Evolutionary conservation across 37 sponge, comb jelly and placozoan species (phyloP).

Genomic region (Agelas oroides): DNA sequence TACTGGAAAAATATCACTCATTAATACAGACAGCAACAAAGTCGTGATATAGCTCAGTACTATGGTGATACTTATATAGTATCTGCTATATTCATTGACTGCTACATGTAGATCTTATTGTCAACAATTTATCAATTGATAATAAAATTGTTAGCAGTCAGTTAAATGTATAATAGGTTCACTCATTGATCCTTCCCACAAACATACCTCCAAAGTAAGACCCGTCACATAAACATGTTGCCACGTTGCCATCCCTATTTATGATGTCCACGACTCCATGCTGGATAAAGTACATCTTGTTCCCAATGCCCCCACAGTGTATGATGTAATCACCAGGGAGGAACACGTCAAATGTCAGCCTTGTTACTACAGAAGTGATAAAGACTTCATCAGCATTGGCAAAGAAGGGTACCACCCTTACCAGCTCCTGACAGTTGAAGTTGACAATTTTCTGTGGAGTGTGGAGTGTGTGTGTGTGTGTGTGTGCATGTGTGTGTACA

Average conservation of each 20-base stretch:
- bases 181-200: too few species aligned
- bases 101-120: too few species aligned
- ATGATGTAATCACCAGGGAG: conserved; percentile 61
- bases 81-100: too few species aligned
- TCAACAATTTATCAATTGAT: too few species aligned
- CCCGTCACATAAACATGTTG: conserved; percentile 51
- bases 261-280: conserved; percentile 68
- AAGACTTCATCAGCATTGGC: conserved; percentile 40
- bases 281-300: conserved; percentile 82
- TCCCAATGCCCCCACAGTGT: conserved; percentile 31
- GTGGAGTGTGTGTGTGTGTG: background rate
- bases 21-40: too few species aligned
- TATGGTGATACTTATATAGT: too few species aligned
- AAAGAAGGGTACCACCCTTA: conserved; percentile 60
- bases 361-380: conserved; percentile 47
- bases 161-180: too few species aligned
- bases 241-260: conserved; percentile 27
- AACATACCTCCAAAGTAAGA: conserved; percentile 70
- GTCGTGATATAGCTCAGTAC: too few species aligned
- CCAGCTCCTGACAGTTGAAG: conserved; percentile 55
- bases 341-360: conserved; percentile 65
- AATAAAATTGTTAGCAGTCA: too few species aligned
- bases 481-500: too few species aligned
- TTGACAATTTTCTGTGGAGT: conserved; percentile 42
- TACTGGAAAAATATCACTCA: too few species aligned